Evolutionary conservation across 2,797 vertebrate genomes (phyloP), one percentile per base, ranked within the genome.

Genomic region (Manis javanica): DNA sequence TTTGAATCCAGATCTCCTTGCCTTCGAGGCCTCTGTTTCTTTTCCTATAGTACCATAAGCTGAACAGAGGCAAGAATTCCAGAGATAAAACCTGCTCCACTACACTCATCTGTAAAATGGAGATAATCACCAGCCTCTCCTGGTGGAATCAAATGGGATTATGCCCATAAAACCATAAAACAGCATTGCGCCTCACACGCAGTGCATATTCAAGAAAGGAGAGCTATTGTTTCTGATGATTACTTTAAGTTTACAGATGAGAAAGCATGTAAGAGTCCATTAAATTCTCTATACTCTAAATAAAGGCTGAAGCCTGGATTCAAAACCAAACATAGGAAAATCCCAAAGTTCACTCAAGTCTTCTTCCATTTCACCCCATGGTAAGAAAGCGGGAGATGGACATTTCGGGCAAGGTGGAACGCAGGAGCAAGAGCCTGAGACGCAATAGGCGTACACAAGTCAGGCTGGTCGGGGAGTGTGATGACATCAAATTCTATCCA

Each of bases 241-340:
- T 37, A 19, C 63, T 55, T 75, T 63, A 81, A 74, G 61, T 37
- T 66, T 87, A 19, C 29, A 31, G 79, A 34, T n/a, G 42, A 68
- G 64, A 61, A 66, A 29, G 29, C 69, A 7, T 2, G 12, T 14
- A 37, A 72, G 23, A 74, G 63, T 37, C 46, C 53, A 23, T 75
- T 79, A 7, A 42, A 57, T 15, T 75, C 77, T 66, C 68, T 34
- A 13, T 21, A 37, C 31, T n/a, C 21, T 19, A 29, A 81, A 81
- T 39, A 82, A 87, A 81, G 90, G 66, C 75, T 59, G 57, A 95
- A 96, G 61, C 95, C 61, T 78, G 69, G n/a, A 90, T 86, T 86
- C 87, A 85, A 87, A 96, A 15, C 55, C 78, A 94, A 66, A 59
- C 66, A 71, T 12, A 74, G 81, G 75, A 92, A 92, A 83, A 88